Base-by-base conservation (phyloP, 2,888 invertebrate genomes). In the Cephalotes varians region DNA sequence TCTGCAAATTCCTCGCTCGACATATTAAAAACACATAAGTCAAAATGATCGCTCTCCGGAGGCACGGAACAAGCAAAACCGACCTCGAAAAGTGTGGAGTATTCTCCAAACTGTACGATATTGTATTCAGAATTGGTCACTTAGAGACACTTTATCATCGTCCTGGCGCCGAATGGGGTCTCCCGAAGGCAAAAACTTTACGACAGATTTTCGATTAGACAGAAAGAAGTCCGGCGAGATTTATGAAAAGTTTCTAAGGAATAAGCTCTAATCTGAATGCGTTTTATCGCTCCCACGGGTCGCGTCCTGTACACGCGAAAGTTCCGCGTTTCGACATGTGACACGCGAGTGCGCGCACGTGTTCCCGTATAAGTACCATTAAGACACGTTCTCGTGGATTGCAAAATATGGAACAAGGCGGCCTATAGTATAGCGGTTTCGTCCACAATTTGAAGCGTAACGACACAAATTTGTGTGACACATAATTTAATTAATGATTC, bases 391-490 rank as follows among this genome's bases (percentile, higher is more conserved):
- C 7, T 60, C 5, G 80, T 81, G 67, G 40, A 21, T 18, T 47
- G 25, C 51, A 31, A 44, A 67, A 67, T 54, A 49, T 21, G 37
- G 21, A 44, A 49, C 47, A 64, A 71, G 18, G 21, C 67, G 40
- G 21, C 9, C 40, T 40, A 60, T 28, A 34, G 25, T 40, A 60
- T 28, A 34, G 25, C 69, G 28, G 21, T 49, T 71, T 62, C 67
- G 82, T 76, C 44, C 74, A 31, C 47, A 58, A 34, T 77, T 54
- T 74, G 64, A 81, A 87, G 90, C 89, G 87, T 87, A 83, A 87
- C 86, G 85, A 86, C 88, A 86, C 86, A 86, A 90, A 81, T 86
- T 85, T 85, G 74, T 82, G 85, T 60, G 85, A 85, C 84, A 82
- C 74, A 71, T 83, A 83, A 87, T 89, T 83, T 82, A 84, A 89